phyloP scores from a whole-genome alignment of 2,113 vertebrate genomes.

The Lipotes vexillifer region DNA sequence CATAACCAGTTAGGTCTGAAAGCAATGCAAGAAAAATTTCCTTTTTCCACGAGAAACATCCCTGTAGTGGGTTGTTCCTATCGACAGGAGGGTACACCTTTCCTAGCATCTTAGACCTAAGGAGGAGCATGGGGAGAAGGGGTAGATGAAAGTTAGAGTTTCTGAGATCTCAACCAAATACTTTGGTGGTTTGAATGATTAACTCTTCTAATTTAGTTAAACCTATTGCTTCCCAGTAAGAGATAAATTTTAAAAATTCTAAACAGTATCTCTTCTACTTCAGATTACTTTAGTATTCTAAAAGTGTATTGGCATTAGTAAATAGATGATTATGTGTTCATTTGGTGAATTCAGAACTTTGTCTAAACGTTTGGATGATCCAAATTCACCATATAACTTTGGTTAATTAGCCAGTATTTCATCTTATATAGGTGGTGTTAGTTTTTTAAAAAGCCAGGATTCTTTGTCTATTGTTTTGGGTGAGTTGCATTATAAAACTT shows the following conservation, averaged over 20 bases:
- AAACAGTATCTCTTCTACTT: background rate
- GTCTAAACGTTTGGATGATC: conserved; percentile 1
- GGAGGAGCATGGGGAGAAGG: background rate
- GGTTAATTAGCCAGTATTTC: background rate
- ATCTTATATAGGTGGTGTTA: background rate
- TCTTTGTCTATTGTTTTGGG: conserved; percentile 9
- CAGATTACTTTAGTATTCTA: conserved; percentile 22
- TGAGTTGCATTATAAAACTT: conserved; percentile 24
- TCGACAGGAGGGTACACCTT: conserved; percentile 70
- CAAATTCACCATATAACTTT: conserved; percentile 19
- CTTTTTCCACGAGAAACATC: conserved; percentile 76
- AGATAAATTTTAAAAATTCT: background rate
- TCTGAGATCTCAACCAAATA: background rate
- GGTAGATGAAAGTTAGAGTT: background rate
- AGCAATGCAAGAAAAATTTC: conserved; percentile 72
- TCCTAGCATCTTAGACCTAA: background rate
- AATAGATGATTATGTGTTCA: background rate
- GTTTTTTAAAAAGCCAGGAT: background rate
- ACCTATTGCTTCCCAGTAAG: background rate
- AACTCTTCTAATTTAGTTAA: conserved; percentile 18
- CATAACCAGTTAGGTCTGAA: conserved; percentile 68
- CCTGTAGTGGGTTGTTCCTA: conserved; percentile 75
- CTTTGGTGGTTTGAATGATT: background rate
- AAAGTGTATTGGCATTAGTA: background rate
- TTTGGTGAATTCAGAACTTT: conserved; percentile 28